Evolutionary conservation across 2,888 invertebrate genomes (phyloP).

Genomic region (Teleiodes luculella): DNA sequence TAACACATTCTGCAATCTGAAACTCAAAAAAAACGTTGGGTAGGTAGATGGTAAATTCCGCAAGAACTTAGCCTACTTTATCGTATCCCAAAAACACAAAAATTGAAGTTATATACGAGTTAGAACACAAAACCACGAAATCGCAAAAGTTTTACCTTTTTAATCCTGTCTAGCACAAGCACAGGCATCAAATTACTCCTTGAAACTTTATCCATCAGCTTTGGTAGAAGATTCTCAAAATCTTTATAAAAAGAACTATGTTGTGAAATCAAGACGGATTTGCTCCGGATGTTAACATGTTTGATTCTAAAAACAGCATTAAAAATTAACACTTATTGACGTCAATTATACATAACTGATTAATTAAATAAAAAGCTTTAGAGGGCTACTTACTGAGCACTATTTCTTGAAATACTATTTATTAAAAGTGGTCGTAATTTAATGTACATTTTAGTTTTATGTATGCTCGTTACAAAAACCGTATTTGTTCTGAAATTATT

Average conservation of each 20-base stretch:
- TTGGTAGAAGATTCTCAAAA: neutral
- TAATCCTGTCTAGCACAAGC: neutral
- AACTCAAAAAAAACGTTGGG: too few relatives aligned
- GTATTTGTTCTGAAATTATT: neutral
- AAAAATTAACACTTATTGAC: too few relatives aligned
- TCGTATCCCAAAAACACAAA: too few relatives aligned
- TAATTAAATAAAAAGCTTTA: too few relatives aligned
- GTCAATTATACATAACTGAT: too few relatives aligned
- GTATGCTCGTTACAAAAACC: neutral
- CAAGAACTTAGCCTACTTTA: too few relatives aligned
- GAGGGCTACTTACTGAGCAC: neutral
- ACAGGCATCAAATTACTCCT: neutral
- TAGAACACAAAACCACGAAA: neutral
- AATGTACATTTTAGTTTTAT: neutral
- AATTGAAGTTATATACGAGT: too few relatives aligned
- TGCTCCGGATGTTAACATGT: neutral
- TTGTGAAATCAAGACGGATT: neutral
- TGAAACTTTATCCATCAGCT: neutral
- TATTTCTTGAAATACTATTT: neutral
- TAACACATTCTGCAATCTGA: conserved; percentile 87
- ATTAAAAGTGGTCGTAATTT: neutral
- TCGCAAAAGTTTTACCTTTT: neutral
- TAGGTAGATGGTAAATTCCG: too few relatives aligned
- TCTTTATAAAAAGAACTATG: neutral
- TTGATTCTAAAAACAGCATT: neutral